These are phyloP conservation scores for Dendrocincla fuliginosa DNA, from an alignment of 2,797 vertebrate species.

Conservation along the genomic window DNA sequence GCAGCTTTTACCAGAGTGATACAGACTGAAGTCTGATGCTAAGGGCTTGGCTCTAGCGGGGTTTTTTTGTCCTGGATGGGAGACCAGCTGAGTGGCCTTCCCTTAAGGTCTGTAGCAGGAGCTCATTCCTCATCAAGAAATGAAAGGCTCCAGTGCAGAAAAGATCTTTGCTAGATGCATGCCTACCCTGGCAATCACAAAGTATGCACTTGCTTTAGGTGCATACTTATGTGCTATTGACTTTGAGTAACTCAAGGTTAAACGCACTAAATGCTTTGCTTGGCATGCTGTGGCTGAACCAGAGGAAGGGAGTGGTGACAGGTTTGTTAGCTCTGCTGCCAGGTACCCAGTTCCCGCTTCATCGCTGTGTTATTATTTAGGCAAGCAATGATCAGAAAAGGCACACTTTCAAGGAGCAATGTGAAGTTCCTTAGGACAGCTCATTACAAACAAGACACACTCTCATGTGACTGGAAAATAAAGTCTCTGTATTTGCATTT, in stretches of 20 bases:
- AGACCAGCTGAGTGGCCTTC: background rate
- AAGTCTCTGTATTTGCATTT: constrained; percentile 72
- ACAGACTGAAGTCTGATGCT: background rate
- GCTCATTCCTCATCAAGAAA: background rate
- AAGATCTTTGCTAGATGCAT: background rate
- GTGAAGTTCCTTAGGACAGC: constrained; percentile 39
- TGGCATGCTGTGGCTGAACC: constrained; percentile 16
- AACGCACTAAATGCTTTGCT: background rate
- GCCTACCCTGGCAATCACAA: background rate
- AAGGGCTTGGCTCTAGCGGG: background rate
- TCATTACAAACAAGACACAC: constrained; percentile 37
- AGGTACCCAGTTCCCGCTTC: background rate
- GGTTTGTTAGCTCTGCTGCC: background rate
- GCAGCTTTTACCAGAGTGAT: background rate
- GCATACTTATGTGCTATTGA: background rate
- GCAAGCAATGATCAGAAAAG: background rate
- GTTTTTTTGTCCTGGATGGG: background rate
- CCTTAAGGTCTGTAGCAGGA: background rate
- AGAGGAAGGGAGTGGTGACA: background rate
- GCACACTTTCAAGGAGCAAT: background rate
- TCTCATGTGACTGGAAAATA: constrained; percentile 60
- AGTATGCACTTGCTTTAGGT: background rate
- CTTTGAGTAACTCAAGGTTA: constrained; percentile 50
- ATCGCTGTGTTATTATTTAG: background rate
- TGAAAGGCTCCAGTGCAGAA: background rate